Base-by-base conservation (phyloP, 2,113 vertebrate genomes). In the Dunckerocampus dactyliophorus region DNA sequence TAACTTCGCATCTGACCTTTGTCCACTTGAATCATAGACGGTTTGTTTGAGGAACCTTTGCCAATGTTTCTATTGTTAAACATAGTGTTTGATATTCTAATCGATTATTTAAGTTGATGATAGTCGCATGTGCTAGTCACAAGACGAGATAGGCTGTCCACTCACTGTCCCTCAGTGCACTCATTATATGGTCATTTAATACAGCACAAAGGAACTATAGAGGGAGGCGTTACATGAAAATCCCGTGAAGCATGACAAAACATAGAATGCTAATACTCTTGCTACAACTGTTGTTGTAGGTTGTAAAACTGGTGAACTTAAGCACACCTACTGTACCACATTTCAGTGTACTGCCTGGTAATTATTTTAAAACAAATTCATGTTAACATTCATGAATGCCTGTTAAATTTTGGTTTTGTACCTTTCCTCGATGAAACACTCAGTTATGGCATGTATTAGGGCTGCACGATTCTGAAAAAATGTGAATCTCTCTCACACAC, bases 111-210 rank as follows among this genome's bases (percentile, higher is more conserved):
- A 14, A 14, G 39, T 43, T 43, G 39, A 14, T 43, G 4, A 43
- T 13, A 43, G 11, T n/a, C n/a, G 69, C 79, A 81, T 71, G 76
- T 84, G 75, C 66, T 13, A 50, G 81, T 89, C 89, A 88, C 80
- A 79, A 83, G 86, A 85, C 85, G 15, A 42, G 62, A 47, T 63
- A 51, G 42, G 37, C 55, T 66, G 72, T 54, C 34, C 75, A 59
- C 71, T 89, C 77, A 72, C 67, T 20, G 19, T 13, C 37, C 77
- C 65, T 74, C 63, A 67, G 52, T 24, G 42, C 16, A 37, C 65
- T 71, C 55, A 80, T 86, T 86, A 85, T 60, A 47, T 24, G 7
- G 63, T 74, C 56, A 45, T 63, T 67, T 47, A 6, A 67, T 67
- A 16, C 28, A 19, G 14, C 34, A 14, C 16, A 63, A 57, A 47